These are phyloP conservation scores for Catocala sponsa DNA, from an alignment of 2,888 invertebrate species.

Conservation along the genomic window DNA sequence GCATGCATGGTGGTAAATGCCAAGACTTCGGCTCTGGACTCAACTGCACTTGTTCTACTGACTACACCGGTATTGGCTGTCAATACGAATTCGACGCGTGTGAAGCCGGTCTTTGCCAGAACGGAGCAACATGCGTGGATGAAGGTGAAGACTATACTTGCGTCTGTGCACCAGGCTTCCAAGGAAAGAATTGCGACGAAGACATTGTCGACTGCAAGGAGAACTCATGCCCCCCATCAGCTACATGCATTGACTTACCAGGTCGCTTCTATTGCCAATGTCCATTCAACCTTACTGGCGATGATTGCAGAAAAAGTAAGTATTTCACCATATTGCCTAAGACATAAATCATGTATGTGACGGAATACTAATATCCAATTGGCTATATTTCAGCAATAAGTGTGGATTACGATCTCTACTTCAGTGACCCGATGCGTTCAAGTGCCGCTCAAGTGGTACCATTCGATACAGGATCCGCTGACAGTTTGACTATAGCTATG, in stretches of 20 bases:
- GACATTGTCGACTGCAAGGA: constrained; percentile 97
- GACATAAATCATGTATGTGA: constrained; percentile 12
- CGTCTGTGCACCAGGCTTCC: constrained; percentile 93
- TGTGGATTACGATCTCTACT: constrained; percentile 99
- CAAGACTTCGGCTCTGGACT: constrained; percentile 98
- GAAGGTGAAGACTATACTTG: constrained; percentile 95
- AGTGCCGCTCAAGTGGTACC: constrained; percentile 98
- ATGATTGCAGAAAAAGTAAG: constrained; percentile 98
- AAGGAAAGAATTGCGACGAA: constrained; percentile 95
- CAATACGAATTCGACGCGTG: constrained; percentile 98
- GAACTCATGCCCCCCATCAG: constrained; percentile 97
- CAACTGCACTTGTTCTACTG: constrained; percentile 96
- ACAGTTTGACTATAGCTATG: constrained; percentile 96
- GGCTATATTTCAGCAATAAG: constrained; percentile 93
- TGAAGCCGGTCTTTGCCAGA: constrained; percentile 95
- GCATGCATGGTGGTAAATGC: constrained; percentile 98
- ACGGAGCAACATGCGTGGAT: constrained; percentile 97
- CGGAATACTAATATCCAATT: constrained; percentile 15
- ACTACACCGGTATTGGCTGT: constrained; percentile 96
- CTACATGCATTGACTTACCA: constrained; percentile 96
- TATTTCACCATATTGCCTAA: constrained; percentile 8
- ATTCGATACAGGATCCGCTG: constrained; percentile 93
- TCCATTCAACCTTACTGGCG: constrained; percentile 98
- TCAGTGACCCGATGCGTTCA: constrained; percentile 96
- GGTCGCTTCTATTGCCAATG: constrained; percentile 98